Conservation (phyloP, 2,113 vertebrate genomes). For the Protobothrops flavoviridis region DNA sequence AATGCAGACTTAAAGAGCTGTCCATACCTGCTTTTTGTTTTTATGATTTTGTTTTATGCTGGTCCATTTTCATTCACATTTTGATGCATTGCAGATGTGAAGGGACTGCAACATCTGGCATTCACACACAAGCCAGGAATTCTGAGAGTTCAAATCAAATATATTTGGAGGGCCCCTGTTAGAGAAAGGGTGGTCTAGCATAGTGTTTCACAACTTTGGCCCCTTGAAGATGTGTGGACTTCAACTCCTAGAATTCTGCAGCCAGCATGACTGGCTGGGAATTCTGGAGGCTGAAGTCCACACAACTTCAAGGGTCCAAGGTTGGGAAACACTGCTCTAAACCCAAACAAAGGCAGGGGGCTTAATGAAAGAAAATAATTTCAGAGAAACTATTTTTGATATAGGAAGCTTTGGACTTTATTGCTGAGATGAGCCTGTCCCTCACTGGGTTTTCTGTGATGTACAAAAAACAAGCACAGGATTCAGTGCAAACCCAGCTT, state of each 20-base stretch:
- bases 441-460: background rate
- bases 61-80: background rate
- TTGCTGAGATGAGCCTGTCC: background rate
- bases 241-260: background rate
- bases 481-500: background rate
- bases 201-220: background rate
- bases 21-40: background rate
- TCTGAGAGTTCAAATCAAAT: background rate
- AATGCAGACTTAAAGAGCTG: background rate
- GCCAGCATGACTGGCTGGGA: background rate
- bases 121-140: background rate
- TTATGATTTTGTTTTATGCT: background rate
- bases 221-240: background rate
- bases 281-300: background rate
- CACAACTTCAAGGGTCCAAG: background rate
- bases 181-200: background rate
- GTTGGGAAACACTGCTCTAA: background rate
- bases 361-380: background rate
- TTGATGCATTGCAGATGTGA: background rate
- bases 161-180: background rate
- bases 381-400: background rate
- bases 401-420: background rate
- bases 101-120: background rate
- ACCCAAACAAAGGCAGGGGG: background rate
- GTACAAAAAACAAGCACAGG: background rate